phyloP scores from a whole-genome alignment of 2,113 vertebrate species.

The Elaphurus davidianus region DNA sequence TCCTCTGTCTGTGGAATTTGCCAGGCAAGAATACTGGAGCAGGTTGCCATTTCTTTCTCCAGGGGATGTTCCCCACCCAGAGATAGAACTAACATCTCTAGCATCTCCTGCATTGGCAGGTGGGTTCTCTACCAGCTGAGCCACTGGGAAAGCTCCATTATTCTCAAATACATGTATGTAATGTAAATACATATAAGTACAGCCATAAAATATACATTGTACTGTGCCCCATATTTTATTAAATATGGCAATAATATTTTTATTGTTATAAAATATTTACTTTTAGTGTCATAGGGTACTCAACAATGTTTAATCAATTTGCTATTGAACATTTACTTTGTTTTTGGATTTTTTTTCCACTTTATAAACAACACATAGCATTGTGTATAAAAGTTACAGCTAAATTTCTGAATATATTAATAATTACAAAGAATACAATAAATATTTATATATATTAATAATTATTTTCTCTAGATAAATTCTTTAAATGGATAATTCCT shows the following conservation, averaged over 20 bases:
- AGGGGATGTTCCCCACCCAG: not conserved
- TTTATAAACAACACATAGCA: constrained; percentile 3
- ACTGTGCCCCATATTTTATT: not conserved
- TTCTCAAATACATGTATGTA: constrained; percentile 11
- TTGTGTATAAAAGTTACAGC: not conserved
- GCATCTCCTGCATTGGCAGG: not conserved
- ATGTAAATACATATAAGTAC: not conserved
- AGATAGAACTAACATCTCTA: not conserved
- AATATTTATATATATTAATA: not conserved
- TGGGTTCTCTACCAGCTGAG: not conserved
- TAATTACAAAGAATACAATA: not conserved
- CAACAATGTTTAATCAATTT: not conserved
- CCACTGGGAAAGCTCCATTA: not conserved
- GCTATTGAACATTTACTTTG: not conserved
- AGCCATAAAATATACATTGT: not conserved
- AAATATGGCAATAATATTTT: not conserved
- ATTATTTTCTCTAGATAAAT: not conserved
- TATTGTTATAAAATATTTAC: constrained; percentile 29
- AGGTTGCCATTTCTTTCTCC: not conserved
- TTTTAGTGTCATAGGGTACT: not conserved
- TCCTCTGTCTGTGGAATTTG: not conserved
- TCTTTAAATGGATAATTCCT: not conserved
- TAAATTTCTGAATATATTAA: not conserved
- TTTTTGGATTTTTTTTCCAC: constrained; percentile 14
- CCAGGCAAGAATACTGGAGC: not conserved